Conservation (phyloP, 2,113 vertebrate genomes). For the Thymallus thymallus region DNA sequence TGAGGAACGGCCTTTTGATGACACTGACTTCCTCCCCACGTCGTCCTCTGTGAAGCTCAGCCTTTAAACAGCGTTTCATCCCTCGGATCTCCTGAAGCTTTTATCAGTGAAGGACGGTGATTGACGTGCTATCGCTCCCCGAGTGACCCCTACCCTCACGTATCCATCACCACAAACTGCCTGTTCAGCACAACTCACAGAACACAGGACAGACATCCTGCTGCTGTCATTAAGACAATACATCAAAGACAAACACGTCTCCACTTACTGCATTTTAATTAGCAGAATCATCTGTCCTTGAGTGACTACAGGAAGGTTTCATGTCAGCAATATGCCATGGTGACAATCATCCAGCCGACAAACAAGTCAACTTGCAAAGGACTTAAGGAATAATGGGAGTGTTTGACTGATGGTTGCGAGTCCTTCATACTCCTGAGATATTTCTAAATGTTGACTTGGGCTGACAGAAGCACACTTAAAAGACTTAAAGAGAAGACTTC, state of each 20-base stretch:
- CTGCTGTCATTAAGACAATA: constrained; percentile 57
- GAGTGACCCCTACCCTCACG: constrained; percentile 61
- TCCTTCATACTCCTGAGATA: constrained; percentile 28
- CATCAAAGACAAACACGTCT: constrained; percentile 45
- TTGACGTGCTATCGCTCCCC: constrained; percentile 41
- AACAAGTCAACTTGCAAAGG: constrained; percentile 41
- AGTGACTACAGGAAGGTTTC: constrained; percentile 31
- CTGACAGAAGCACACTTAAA: too few relatives aligned
- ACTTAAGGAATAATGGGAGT: constrained; percentile 4
- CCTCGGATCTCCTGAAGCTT: constrained; percentile 47
- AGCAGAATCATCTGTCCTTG: constrained; percentile 46
- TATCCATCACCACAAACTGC: constrained; percentile 67
- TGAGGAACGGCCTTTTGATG: constrained; percentile 14
- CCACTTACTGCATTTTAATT: constrained; percentile 16
- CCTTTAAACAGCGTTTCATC: constrained; percentile 7
- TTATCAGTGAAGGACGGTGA: constrained; percentile 28
- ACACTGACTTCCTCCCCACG: not conserved
- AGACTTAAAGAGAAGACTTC: too few relatives aligned
- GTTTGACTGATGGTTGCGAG: constrained; percentile 55
- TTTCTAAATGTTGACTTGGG: not conserved
- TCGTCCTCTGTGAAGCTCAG: not conserved
- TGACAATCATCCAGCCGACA: constrained; percentile 45
- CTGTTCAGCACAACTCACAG: constrained; percentile 62
- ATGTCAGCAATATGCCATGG: constrained; percentile 37
- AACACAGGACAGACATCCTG: constrained; percentile 44